Percentiles rank a stretch among this genome's conserved stretches.
Conservation (phyloP, 64 coral and sea anemone genomes). For the Montipora foliosa region DNA sequence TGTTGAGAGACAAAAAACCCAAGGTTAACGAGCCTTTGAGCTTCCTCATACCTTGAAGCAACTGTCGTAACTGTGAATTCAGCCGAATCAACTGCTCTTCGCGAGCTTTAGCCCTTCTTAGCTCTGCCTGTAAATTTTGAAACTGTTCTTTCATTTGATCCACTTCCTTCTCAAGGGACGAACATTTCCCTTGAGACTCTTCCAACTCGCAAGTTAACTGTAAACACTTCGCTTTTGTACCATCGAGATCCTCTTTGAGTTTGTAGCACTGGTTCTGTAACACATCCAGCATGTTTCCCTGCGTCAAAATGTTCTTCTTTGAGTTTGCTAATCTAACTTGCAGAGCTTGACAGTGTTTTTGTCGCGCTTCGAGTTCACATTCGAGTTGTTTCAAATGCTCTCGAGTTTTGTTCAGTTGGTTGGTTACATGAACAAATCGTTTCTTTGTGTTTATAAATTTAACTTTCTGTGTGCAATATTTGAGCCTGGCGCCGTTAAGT, state of each 20-base stretch:
- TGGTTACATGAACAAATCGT: constrained; percentile 70
- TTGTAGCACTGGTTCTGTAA: constrained; percentile 96
- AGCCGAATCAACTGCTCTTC: constrained; percentile 75
- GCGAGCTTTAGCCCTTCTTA: constrained; percentile 80
- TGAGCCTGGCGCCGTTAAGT: constrained; percentile 90
- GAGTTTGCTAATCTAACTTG: constrained; percentile 87
- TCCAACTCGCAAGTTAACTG: constrained; percentile 74
- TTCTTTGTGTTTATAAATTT: constrained; percentile 93
- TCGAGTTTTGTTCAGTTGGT: constrained; percentile 72
- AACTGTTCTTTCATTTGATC: constrained; percentile 73
- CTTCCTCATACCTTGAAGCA: constrained; percentile 71
- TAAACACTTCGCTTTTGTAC: constrained; percentile 70
- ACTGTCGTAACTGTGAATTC: constrained; percentile 72
- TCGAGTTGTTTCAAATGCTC: constrained; percentile 68
- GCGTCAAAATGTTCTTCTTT: constrained; percentile 89
- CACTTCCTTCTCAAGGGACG: constrained; percentile 70
- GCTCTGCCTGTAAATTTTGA: constrained; percentile 73
- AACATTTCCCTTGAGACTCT: constrained; percentile 72
- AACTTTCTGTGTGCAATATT: constrained; percentile 94
- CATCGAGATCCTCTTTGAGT: constrained; percentile 83
- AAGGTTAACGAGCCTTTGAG: no score
- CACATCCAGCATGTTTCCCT: constrained; percentile 93
- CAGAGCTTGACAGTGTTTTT: constrained; percentile 82
- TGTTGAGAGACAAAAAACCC: no score
- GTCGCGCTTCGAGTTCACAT: constrained; percentile 78